phyloP scores from a whole-genome alignment of 1,140 invertebrate genomes.

The Drosophila arizonae region DNA sequence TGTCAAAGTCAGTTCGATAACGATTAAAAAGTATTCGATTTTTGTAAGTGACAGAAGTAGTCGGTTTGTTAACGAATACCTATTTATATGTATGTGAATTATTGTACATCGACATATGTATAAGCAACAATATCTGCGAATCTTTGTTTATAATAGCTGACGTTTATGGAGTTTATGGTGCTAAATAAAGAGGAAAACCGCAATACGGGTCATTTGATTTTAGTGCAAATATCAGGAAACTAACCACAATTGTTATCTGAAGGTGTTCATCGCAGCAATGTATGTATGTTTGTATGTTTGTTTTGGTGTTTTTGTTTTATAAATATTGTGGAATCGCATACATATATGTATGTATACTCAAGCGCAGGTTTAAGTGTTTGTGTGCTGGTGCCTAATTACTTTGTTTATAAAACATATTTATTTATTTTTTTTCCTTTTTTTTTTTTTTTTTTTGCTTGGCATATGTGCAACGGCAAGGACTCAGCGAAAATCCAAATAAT shows the following conservation, averaged over 20 bases:
- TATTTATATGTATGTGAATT: conserved; percentile 21
- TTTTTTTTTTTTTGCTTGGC: conserved; percentile 2
- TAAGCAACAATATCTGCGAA: conserved; percentile 75
- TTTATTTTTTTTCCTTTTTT: conserved; percentile 15
- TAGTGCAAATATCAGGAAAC: conserved; percentile 27
- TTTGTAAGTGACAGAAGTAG: conserved; percentile 32
- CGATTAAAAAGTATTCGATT: conserved; percentile 42
- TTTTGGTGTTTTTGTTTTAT: conserved; percentile 69
- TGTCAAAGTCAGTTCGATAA: conserved; percentile 8
- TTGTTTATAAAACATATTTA: conserved; percentile 58
- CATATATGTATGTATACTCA: conserved; percentile 36
- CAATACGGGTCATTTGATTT: conserved; percentile 37
- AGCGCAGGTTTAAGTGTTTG: conserved; percentile 25
- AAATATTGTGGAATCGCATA: conserved; percentile 39
- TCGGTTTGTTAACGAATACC: conserved; percentile 47
- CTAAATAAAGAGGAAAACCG: conserved; percentile 48
- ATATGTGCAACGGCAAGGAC: conserved; percentile 15
- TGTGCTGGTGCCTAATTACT: conserved; percentile 49
- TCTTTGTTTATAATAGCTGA: conserved; percentile 75
- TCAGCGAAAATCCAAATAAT: conserved; percentile 1
- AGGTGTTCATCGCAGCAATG: conserved; percentile 47
- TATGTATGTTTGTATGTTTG: conserved; percentile 60
- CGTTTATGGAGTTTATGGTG: conserved; percentile 71
- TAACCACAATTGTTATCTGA: conserved; percentile 28
- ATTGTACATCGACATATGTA: conserved; percentile 54